phyloP scores from a whole-genome alignment of 1,140 invertebrate species.

The Neuroterus valhalla region DNA sequence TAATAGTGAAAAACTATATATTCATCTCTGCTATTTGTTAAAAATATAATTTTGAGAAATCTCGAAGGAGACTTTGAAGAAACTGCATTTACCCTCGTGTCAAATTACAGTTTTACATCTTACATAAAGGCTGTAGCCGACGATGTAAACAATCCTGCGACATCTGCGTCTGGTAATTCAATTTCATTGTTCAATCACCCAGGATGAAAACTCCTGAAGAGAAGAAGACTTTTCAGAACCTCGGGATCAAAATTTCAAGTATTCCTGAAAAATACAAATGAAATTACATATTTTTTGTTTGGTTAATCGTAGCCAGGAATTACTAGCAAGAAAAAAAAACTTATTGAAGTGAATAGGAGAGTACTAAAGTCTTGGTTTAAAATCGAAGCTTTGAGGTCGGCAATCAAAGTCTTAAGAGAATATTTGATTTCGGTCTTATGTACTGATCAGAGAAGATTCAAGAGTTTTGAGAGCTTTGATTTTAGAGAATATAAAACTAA shows the following conservation, averaged over 20 bases:
- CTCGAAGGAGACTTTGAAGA: too few species aligned
- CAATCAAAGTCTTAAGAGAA: neutral
- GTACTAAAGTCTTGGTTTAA: neutral
- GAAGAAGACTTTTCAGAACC: neutral
- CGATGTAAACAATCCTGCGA: constrained; percentile 13
- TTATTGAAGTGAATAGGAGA: neutral
- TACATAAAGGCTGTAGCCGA: constrained; percentile 18
- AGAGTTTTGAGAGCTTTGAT: neutral
- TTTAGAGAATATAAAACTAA: neutral
- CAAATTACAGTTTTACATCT: neutral
- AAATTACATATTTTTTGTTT: neutral
- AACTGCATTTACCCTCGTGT: neutral
- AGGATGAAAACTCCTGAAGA: neutral
- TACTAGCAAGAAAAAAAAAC: neutral
- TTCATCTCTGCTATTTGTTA: too few species aligned
- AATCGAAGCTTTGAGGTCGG: neutral
- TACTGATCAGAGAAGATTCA: too few species aligned
- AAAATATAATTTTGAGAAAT: too few species aligned
- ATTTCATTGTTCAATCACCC: constrained; percentile 16
- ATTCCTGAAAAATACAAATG: neutral
- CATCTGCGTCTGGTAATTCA: neutral
- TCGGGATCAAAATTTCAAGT: constrained; percentile 10
- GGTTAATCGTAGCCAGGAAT: too few species aligned
- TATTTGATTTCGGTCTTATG: neutral
- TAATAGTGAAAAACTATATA: too few species aligned